Evolutionary conservation across 2,113 vertebrate genomes (phyloP), one percentile per base, ranked within the genome.

Genomic region (Neolamprologus brichardi): DNA sequence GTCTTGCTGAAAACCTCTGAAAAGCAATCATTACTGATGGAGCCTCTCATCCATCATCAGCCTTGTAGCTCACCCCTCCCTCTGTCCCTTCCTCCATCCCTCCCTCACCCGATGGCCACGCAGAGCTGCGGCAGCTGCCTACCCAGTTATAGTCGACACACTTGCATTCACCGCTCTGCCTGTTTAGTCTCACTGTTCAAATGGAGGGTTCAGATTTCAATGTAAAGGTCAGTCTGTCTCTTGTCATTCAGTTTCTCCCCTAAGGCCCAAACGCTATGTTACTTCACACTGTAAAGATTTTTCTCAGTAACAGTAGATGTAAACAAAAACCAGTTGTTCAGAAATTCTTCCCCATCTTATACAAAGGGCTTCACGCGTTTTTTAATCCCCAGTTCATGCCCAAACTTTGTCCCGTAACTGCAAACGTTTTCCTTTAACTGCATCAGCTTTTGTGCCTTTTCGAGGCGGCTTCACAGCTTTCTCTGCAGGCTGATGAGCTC

Each of bases 21-120:
- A 94, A 95, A 88, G 90, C 94, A 92, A 94, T 95, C 93, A 94
- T 93, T 93, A 91, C 93, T 67, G 90, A 94, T 92, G 91, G 79
- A 94, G 87, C 88, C 83, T 92, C 93, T 94, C 94, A 94, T 95
- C 94, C 93, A 94, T 95, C 95, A 95, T 83, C 93, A 82, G 90
- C 54, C 95, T 93, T 94, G 94, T 96, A 92, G 89, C 72, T 85
- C 82, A 25, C 28, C 88, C 91, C 87, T 79, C 82, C 39, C n/a
- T 83, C 56, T 70, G 52, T 83, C 49, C 49, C 53, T 64, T 32
- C 53, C 18, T 89, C 64, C 41, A 18, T 78, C 84, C 83, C 91
- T 90, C 79, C 75, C 87, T 89, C 89, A n/a, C 91, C 77, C 32
- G 9, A 17, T 11, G 41, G 85, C 88, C 81, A 75, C 20, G 44